A percentile compares a stretch with the other conserved stretches of the same genome.
phyloP scores from a whole-genome alignment of 1,140 invertebrate species.

The Cotesia typhae region DNA sequence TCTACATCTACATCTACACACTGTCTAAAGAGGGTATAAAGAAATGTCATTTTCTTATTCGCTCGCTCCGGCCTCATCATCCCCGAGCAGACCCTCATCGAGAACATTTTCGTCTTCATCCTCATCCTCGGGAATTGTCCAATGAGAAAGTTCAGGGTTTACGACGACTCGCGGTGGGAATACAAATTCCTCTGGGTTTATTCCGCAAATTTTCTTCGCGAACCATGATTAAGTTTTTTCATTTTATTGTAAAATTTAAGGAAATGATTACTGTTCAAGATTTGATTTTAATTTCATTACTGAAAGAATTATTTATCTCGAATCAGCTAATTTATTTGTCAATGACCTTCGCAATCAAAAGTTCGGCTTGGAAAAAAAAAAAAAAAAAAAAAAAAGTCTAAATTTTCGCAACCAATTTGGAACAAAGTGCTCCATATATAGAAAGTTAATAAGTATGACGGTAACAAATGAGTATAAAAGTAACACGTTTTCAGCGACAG shows the following conservation, averaged over 20 bases:
- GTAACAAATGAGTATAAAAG: conserved; percentile 40
- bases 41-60: no score
- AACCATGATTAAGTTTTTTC: conserved; percentile 8
- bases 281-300: no score
- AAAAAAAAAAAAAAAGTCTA: no score
- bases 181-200: conserved; percentile 9
- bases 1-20: no score
- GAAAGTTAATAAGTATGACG: not conserved
- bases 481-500: conserved; percentile 31
- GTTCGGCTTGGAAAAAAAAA: no score
- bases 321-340: no score
- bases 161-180: conserved; percentile 18
- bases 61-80: not conserved
- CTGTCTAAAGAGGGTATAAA: not conserved
- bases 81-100: not conserved
- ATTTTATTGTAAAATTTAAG: not conserved
- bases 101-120: not conserved
- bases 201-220: not conserved
- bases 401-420: no score
- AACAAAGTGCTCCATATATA: no score
- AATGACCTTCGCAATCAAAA: no score
- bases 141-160: conserved; percentile 34
- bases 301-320: no score
- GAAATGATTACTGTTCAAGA: no score
- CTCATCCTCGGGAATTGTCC: conserved; percentile 12